Evolutionary conservation across 2,113 vertebrate species (phyloP).

Genomic region (Rana temporaria): DNA sequence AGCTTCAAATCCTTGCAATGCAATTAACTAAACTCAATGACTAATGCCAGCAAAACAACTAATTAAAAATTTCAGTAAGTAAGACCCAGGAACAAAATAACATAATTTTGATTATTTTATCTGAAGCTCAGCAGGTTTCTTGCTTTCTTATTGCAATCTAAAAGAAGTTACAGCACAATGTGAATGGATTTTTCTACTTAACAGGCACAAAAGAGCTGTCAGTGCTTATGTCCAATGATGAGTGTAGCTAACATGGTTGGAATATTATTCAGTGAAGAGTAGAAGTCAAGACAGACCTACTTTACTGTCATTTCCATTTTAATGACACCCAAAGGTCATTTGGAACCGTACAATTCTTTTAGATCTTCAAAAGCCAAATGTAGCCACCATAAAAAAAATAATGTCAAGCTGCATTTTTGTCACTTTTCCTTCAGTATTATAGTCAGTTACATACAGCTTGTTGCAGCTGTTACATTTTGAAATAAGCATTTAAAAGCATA

Average conservation of each 20-base stretch:
- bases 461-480: not conserved
- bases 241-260: not conserved
- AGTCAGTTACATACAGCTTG: slow-evolving; percentile 6
- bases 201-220: slow-evolving; percentile 43
- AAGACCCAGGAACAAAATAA: slow-evolving; percentile 39
- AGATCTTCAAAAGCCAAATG: slow-evolving; percentile 30
- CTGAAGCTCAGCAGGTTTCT: slow-evolving; percentile 36
- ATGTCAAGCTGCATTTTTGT: not conserved
- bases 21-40: slow-evolving; percentile 47
- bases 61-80: slow-evolving; percentile 46
- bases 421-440: not conserved
- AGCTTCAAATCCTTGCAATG: slow-evolving; percentile 35
- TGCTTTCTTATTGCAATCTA: slow-evolving; percentile 19
- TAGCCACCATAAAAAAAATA: slow-evolving; percentile 4
- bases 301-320: slow-evolving; percentile 17
- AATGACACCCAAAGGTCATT: slow-evolving; percentile 43
- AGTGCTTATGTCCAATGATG: slow-evolving; percentile 6
- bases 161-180: slow-evolving; percentile 13
- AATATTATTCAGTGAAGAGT: slow-evolving; percentile 32
- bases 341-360: slow-evolving; percentile 22
- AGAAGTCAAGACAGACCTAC: slow-evolving; percentile 14
- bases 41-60: slow-evolving; percentile 50
- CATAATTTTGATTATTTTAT: slow-evolving; percentile 33
- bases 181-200: slow-evolving; percentile 37
- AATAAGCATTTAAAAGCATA: not conserved